Base-by-base conservation (phyloP, 1,140 invertebrate genomes). In the Ceratosolen solmsi region DNA sequence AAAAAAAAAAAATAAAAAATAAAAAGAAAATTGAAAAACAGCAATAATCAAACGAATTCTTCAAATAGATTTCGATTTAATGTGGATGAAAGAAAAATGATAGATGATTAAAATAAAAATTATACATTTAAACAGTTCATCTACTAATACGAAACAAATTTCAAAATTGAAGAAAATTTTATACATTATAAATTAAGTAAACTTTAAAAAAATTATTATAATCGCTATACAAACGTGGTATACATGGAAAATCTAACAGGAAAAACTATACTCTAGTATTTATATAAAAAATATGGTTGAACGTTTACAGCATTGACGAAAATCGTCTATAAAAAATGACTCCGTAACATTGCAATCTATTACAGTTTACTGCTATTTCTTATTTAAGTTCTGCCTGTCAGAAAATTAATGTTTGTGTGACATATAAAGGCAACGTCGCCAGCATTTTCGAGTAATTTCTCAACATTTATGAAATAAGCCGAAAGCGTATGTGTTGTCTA, bases 241-340 rank as follows among this genome's bases (percentile, higher is more conserved):
- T 13, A 36, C 7, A 30, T 30, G 15, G 25, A 36, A 54, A 78
- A 3, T 54, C 36, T n/a, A 58, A 60, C 0, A 46, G 0, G 3
- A 79, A 60, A 33, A 68, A 22, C 30, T n/a, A n/a, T 72, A 60
- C 36, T 11, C 5, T 8, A 33, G 15, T 60, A 73, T 49, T 80
- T 72, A 25, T 71, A 79, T 54, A 51, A 70, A 78, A 60, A 36
- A 80, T 56, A 54, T 41, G 36, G 36, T 71, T 56, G 0, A 79
- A 80, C 20, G 27, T 63, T 73, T 79, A 22, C 8, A 63, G 49
- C 2, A 65, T 36, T 30, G n/a, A 60, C 9, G 1, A 20, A 20
- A 5, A 30, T 46, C 33, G 13, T 8, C 9, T 8, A 27, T 51
- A 75, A 56, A 65, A 74, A 72, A 75, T 56, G 13, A 75, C 36